Evolutionary conservation across 2,888 invertebrate species (phyloP).

Genomic region (Drosophila infuscata): DNA sequence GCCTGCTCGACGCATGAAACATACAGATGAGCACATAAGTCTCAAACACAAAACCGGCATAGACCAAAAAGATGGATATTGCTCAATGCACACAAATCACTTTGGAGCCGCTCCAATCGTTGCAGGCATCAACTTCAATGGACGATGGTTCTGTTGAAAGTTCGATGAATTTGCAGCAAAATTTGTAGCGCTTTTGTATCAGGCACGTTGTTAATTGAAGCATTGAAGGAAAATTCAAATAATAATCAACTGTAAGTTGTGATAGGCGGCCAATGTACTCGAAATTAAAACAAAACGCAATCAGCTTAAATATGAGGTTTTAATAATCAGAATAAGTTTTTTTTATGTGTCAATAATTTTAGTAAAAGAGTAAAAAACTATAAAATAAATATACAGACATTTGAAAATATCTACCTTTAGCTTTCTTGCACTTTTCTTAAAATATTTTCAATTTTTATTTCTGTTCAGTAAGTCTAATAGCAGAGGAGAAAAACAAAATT

Average conservation of each 20-base stretch:
- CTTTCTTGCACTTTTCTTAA: no score
- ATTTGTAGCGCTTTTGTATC: slow-evolving; percentile 35
- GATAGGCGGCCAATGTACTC: not conserved
- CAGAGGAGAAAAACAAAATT: not conserved
- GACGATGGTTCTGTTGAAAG: slow-evolving; percentile 24
- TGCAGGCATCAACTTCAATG: slow-evolving; percentile 26
- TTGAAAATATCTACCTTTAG: not conserved
- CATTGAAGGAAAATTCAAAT: slow-evolving; percentile 5
- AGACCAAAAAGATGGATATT: slow-evolving; percentile 32
- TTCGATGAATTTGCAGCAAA: slow-evolving; percentile 45
- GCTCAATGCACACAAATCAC: slow-evolving; percentile 44
- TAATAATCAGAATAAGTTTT: not conserved
- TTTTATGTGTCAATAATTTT: not conserved
- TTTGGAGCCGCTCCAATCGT: slow-evolving; percentile 9
- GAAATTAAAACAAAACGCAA: not conserved
- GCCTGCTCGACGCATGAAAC: slow-evolving; percentile 26
- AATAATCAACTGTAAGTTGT: not conserved
- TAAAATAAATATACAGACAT: not conserved
- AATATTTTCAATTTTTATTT: no score
- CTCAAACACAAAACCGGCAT: slow-evolving; percentile 46
- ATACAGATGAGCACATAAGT: slow-evolving; percentile 55
- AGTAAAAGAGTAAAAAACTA: not conserved
- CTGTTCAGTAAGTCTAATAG: no score
- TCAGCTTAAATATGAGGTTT: not conserved
- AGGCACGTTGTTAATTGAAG: slow-evolving; percentile 37